Base-by-base conservation (phyloP, 2,888 invertebrate genomes). In the Pyrgus malvae region DNA sequence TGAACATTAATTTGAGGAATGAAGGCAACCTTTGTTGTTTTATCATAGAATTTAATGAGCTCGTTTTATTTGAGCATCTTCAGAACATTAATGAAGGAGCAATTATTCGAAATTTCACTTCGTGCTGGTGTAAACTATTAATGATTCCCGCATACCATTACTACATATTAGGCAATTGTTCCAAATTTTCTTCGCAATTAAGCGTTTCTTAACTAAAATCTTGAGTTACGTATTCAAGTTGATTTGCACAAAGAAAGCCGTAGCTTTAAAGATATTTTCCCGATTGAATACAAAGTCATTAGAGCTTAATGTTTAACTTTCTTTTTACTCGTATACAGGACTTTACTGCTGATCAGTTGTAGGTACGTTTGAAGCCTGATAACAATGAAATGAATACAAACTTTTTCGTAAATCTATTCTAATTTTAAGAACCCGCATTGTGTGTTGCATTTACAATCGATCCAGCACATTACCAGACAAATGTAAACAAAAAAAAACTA, bases 51-150 rank as follows among this genome's bases (percentile, higher is more conserved):
- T 62, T 55, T 64, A 64, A 76, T 71, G 70, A 73, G 67, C 67
- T 68, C 60, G 60, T 65, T 65, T 62, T 59, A 57, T 57, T 48
- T 55, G 35, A 40, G 49, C 48, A 45, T 31, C 19, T 38, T 9
- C 35, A 55, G 29, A 51, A 44, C 48, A 35, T 41, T 56, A 55
- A 62, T 60, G 58, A 57, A 59, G 54, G 59, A 50, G 74, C 78
- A 81, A 84, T 83, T 81, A 83, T 80, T 76, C 74, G 61, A 61
- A 76, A 79, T 82, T 84, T 82, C 82, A 76, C 77, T 66, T 61
- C 64, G 70, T 66, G 70, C 75, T 66, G n/a, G n/a, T n/a, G n/a
- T n/a, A 80, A 80, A 77, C 80, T 82, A 81, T 80, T 80, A 78
- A 84, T 83, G 76, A 72, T 54, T 55, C 67, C 67, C 77, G 70